Evolutionary conservation across 2,113 vertebrate species (phyloP).

Genomic region (Origma solitaria): DNA sequence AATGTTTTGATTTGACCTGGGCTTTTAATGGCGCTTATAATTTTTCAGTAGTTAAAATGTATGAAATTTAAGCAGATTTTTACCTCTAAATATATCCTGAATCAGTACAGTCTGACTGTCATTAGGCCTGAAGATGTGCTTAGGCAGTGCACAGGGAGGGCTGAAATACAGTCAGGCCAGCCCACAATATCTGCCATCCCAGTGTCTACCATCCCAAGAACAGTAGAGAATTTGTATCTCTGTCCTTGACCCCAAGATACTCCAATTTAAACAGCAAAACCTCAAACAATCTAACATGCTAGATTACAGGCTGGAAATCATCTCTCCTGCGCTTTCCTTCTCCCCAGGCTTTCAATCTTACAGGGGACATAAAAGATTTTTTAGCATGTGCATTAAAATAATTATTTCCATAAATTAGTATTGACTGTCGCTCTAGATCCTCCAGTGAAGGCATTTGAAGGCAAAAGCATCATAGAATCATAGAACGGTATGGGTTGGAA

Average conservation of each 20-base stretch:
- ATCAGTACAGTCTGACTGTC: not conserved
- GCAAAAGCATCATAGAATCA: not conserved
- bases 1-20: not conserved
- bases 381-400: not conserved
- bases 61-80: not conserved
- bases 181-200: not conserved
- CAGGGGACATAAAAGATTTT: not conserved
- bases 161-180: not conserved
- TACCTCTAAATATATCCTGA: not conserved
- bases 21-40: not conserved
- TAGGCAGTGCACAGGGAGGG: not conserved
- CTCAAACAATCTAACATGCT: not conserved
- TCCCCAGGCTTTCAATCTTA: not conserved
- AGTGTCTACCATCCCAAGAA: not conserved
- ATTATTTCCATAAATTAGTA: not conserved
- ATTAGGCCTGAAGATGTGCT: not conserved
- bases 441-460: not conserved
- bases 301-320: not conserved
- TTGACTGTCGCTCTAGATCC: not conserved
- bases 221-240: not conserved
- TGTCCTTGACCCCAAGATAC: not conserved
- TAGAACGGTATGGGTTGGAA: not conserved
- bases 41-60: not conserved
- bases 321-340: not conserved
- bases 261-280: not conserved